A percentile compares a stretch with the other conserved stretches of the same genome.
Conservation (phyloP, 2,888 invertebrate species). For the Tuberolachnus salignus region DNA sequence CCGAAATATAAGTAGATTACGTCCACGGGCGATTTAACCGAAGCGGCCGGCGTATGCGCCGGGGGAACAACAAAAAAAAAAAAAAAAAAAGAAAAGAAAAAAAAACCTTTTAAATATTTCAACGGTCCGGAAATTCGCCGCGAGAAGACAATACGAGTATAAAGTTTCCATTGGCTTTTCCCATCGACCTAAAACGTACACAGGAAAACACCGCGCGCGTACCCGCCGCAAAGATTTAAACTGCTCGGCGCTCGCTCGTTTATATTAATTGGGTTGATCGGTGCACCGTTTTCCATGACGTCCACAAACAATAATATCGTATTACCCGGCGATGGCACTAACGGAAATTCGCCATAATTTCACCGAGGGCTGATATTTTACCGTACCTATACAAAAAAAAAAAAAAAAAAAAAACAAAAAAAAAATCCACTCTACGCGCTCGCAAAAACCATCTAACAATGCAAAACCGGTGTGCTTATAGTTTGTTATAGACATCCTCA, state of each 20-base stretch:
- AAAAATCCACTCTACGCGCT: no score
- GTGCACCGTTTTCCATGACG: constrained; percentile 26
- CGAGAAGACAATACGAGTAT: background rate
- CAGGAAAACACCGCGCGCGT: no score
- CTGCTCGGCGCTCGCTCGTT: background rate
- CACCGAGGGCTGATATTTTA: no score
- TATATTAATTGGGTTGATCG: constrained; percentile 1
- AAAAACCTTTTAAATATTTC: constrained; percentile 47
- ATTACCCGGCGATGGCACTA: background rate
- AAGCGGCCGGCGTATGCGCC: constrained; percentile 14
- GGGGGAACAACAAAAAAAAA: background rate
- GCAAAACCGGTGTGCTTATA: no score
- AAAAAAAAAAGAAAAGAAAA: background rate
- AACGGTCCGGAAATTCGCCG: constrained; percentile 32
- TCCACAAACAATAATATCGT: background rate
- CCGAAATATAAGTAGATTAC: constrained; percentile 43
- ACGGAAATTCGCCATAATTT: no score
- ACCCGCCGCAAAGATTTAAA: background rate
- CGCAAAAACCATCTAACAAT: no score
- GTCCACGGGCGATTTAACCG: constrained; percentile 46
- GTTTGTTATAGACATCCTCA: no score
- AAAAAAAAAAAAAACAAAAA: no score
- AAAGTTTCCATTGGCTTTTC: constrained; percentile 13
- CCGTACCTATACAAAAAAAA: no score
- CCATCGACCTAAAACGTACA: background rate